Conservation (phyloP, 2,797 vertebrate species). For the Danio choprae region DNA sequence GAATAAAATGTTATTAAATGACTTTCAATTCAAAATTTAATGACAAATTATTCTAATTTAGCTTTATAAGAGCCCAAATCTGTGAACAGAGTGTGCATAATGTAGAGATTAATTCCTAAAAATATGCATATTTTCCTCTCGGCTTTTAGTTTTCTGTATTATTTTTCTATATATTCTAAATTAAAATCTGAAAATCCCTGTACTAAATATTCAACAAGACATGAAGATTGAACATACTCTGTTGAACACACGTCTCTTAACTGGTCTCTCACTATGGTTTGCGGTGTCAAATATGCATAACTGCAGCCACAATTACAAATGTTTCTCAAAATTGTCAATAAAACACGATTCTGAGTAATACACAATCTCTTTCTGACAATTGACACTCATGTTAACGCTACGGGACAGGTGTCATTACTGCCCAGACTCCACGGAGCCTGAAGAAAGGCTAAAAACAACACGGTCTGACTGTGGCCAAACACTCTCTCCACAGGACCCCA, state of each 20-base stretch:
- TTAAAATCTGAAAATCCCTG: neutral
- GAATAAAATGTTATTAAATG: too few species aligned
- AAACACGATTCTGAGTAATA: neutral
- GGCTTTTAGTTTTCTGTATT: too few species aligned
- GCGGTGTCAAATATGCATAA: neutral
- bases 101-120: neutral
- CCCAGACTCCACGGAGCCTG: constrained; percentile 59
- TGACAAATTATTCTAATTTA: neutral
- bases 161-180: neutral
- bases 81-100: neutral
- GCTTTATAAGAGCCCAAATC: neutral
- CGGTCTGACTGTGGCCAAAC: constrained; percentile 8
- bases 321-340: neutral
- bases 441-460: constrained; percentile 49
- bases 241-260: constrained; percentile 1
- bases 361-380: constrained; percentile 28
- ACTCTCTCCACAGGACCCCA: constrained; percentile 27
- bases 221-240: too few species aligned
- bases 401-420: constrained; percentile 55
- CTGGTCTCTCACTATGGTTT: neutral
- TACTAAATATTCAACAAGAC: neutral
- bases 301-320: neutral
- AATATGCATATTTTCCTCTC: neutral
- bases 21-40: neutral
- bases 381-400: constrained; percentile 40